Evolutionary conservation across 2,113 vertebrate species (phyloP).

Genomic region (Beaufortia kweichowensis): DNA sequence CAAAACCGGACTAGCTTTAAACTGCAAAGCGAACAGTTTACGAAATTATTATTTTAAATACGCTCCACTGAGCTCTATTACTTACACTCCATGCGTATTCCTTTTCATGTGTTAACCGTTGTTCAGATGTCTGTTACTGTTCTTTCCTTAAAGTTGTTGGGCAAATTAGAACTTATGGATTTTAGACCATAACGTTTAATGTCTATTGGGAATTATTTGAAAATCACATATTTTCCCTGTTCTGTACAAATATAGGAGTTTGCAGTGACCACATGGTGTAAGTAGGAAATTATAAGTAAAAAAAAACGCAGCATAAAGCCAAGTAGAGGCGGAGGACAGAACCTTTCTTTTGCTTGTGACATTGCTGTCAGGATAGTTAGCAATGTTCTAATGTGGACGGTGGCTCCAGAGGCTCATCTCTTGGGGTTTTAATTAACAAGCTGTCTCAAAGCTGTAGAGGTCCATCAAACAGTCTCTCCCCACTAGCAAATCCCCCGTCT

Average conservation of each 20-base stretch:
- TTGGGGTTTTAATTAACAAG: conserved; percentile 79
- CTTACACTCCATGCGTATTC: too few species aligned
- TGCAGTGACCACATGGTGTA: not conserved
- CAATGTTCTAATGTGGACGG: conserved; percentile 77
- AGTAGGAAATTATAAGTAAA: too few species aligned
- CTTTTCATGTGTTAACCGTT: not conserved
- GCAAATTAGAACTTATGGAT: too few species aligned
- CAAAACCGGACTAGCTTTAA: conserved; percentile 34
- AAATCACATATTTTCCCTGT: not conserved
- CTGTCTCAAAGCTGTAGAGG: conserved; percentile 76
- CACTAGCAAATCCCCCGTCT: conserved; percentile 63
- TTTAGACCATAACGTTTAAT: too few species aligned
- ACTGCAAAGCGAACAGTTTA: not conserved
- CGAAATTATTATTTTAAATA: too few species aligned
- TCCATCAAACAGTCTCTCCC: conserved; percentile 70
- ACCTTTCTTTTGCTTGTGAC: conserved; percentile 67
- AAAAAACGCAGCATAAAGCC: conserved; percentile 63
- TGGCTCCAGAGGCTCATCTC: conserved; percentile 76
- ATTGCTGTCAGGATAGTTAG: conserved; percentile 80
- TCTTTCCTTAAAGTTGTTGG: too few species aligned
- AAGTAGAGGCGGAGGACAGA: too few species aligned
- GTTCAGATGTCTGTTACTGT: not conserved
- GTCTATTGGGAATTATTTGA: too few species aligned
- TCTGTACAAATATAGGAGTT: not conserved
- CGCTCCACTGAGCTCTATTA: too few species aligned